These are phyloP conservation scores for Palythoa grandis DNA, from an alignment of 92 coral and sea anemone species.

Conservation along the genomic window DNA sequence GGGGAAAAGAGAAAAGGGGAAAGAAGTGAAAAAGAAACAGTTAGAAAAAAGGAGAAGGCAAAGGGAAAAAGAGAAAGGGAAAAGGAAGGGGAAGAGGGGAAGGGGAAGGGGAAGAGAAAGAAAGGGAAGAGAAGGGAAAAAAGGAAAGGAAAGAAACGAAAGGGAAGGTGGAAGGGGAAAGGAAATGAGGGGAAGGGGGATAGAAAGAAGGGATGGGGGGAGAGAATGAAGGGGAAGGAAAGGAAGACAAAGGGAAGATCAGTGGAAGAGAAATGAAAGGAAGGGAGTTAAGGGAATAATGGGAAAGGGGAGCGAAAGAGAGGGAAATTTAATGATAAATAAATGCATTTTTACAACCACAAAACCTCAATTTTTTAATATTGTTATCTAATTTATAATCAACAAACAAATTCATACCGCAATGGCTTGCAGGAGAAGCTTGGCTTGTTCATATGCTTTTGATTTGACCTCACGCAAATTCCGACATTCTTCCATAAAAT, in stretches of 20 bases:
- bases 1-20: too few species aligned
- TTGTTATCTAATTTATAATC: background rate
- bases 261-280: background rate
- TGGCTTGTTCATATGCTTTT: conserved; percentile 67
- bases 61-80: background rate
- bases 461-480: conserved; percentile 56
- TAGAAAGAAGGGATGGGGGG: background rate
- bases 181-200: background rate
- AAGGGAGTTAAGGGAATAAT: background rate
- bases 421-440: conserved; percentile 63
- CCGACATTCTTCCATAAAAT: conserved; percentile 67
- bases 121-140: background rate
- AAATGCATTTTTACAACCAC: background rate
- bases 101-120: background rate
- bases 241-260: background rate
- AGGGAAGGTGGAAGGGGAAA: background rate
- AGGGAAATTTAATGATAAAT: background rate
- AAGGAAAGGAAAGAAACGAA: background rate
- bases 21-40: too few species aligned
- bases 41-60: too few species aligned
- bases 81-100: background rate
- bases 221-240: background rate
- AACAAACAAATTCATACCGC: conserved; percentile 44
- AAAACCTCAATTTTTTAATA: background rate
- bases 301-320: background rate